Conservation (phyloP, 2,888 invertebrate genomes). For the Eupeodes luniger region DNA sequence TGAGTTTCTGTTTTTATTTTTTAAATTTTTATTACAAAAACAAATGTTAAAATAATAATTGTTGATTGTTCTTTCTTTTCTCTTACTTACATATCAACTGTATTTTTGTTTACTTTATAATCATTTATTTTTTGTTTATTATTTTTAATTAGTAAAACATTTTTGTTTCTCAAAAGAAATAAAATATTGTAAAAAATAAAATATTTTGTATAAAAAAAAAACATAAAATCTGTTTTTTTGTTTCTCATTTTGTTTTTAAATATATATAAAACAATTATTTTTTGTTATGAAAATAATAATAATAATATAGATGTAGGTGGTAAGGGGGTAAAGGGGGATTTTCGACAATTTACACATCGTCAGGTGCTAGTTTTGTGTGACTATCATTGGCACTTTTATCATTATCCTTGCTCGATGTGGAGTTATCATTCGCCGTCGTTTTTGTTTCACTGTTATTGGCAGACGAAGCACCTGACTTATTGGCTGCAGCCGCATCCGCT, state of each 20-base stretch:
- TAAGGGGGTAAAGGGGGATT: conserved; percentile 23
- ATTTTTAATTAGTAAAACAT: conserved; percentile 57
- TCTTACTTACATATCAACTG: conserved; percentile 43
- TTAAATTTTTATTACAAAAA: conserved; percentile 33
- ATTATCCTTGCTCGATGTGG: conserved; percentile 77
- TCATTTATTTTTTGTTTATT: conserved; percentile 45
- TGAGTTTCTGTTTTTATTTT: conserved; percentile 48
- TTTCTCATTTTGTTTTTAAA: conserved; percentile 44
- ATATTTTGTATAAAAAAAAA: conserved; percentile 65
- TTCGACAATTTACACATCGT: conserved; percentile 80
- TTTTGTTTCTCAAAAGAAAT: conserved; percentile 57
- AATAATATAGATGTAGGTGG: conserved; percentile 64
- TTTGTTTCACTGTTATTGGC: conserved; percentile 77
- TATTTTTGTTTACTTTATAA: conserved; percentile 56
- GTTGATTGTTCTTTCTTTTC: conserved; percentile 54
- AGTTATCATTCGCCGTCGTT: conserved; percentile 71
- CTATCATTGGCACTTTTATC: conserved; percentile 77
- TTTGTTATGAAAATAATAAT: conserved; percentile 68
- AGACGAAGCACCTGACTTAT: conserved; percentile 71
- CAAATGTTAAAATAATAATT: conserved; percentile 59
- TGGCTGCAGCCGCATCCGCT: conserved; percentile 64
- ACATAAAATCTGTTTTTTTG: conserved; percentile 53
- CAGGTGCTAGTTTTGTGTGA: conserved; percentile 79
- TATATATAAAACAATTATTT: conserved; percentile 72
- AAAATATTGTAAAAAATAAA: conserved; percentile 65